phyloP scores from a whole-genome alignment of 2,888 invertebrate genomes.

The Antheraea yamamai region DNA sequence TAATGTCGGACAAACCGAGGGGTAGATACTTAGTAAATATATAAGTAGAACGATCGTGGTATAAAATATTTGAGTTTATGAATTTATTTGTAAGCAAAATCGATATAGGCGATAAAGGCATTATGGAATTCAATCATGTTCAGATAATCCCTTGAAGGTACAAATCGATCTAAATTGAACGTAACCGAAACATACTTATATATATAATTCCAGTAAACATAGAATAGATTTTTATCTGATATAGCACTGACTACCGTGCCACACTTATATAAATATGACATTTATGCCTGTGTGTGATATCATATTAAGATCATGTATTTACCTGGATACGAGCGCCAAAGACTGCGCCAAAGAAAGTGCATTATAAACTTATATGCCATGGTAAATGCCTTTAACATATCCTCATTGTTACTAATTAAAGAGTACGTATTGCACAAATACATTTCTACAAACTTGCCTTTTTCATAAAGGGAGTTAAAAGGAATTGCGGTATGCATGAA shows the following conservation, averaged over 20 bases:
- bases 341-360: too few relatives aligned
- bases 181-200: not conserved
- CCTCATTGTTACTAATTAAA: not conserved
- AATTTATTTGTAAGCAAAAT: not conserved
- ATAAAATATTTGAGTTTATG: not conserved
- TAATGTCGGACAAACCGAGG: too few relatives aligned
- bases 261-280: too few relatives aligned
- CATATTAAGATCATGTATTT: too few relatives aligned
- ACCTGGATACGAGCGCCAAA: not conserved
- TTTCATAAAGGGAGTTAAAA: not conserved
- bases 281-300: too few relatives aligned
- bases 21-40: not conserved
- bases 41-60: not conserved
- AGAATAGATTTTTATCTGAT: too few relatives aligned
- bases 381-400: too few relatives aligned
- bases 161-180: not conserved
- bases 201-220: too few relatives aligned
- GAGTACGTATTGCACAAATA: not conserved
- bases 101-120: not conserved
- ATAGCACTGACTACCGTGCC: too few relatives aligned
- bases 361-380: not conserved
- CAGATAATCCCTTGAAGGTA: not conserved
- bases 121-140: not conserved
- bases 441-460: not conserved
- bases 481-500: not conserved